A percentile compares a stretch with the other conserved stretches of the same genome.
phyloP scores from a whole-genome alignment of 2,113 vertebrate genomes.

The Rhinolophus sinicus region DNA sequence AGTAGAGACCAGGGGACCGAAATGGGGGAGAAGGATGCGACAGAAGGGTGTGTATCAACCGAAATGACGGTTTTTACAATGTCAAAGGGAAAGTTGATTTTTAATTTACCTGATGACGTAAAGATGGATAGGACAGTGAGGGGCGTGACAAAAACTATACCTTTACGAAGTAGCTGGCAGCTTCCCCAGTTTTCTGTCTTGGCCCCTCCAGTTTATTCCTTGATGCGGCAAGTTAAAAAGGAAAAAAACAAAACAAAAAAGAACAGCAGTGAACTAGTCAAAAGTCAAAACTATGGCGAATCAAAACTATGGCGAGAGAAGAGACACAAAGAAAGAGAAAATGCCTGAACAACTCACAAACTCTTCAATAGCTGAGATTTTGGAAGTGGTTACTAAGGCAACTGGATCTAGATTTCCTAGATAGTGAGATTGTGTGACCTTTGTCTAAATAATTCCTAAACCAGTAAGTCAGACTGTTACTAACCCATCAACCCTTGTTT shows the following conservation, averaged over 20 bases:
- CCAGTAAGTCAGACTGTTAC: not conserved
- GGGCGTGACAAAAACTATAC: not conserved
- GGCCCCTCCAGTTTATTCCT: not conserved
- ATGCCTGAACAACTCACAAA: not conserved
- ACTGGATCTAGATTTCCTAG: conserved; percentile 2
- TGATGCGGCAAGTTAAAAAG: not conserved
- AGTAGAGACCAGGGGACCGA: rapidly evolving
- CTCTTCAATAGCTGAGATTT: not conserved
- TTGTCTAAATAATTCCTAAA: conserved; percentile 41
- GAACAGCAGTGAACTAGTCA: not conserved
- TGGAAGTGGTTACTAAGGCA: not conserved
- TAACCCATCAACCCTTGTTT: conserved; percentile 41
- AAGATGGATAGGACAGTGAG: not conserved
- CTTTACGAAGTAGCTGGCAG: not conserved
- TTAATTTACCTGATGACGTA: not conserved
- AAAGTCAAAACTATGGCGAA: not conserved
- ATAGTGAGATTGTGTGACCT: not conserved
- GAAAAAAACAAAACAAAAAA: too few relatives aligned
- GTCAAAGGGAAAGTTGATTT: not conserved
- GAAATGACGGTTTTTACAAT: not conserved
- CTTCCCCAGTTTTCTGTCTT: not conserved
- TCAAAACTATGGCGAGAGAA: not conserved
- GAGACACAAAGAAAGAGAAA: not conserved
- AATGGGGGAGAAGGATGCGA: not conserved
- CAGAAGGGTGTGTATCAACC: not conserved